A percentile compares a stretch with the other conserved stretches of the same genome.
These are phyloP conservation scores for Epinephelus malabaricus DNA, from an alignment of 2,797 vertebrate species.

Conservation along the genomic window DNA sequence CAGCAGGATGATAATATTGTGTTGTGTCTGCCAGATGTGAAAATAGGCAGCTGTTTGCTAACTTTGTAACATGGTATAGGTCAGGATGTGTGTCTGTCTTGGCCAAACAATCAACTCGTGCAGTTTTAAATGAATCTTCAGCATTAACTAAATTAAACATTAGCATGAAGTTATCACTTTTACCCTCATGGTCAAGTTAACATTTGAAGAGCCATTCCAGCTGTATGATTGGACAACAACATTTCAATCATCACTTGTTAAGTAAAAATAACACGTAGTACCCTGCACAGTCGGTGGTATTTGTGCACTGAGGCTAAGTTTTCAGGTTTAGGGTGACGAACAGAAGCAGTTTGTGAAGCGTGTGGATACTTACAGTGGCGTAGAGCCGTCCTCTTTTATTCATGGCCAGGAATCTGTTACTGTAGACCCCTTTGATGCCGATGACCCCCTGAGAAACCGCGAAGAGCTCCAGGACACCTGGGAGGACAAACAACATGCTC, in stretches of 20 bases:
- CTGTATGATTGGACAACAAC: neutral
- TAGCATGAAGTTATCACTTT: neutral
- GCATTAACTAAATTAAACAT: neutral
- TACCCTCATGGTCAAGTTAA: neutral
- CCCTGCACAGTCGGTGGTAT: neutral
- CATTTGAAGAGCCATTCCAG: neutral
- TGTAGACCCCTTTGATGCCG: conserved; percentile 97
- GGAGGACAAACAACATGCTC: conserved; percentile 48
- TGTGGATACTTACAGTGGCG: conserved; percentile 91
- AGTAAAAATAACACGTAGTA: neutral
- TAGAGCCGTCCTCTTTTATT: conserved; percentile 98
- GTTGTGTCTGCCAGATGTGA: neutral
- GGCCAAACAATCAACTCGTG: neutral
- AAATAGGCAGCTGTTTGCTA: neutral
- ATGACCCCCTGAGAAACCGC: conserved; percentile 98
- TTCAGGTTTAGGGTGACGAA: neutral
- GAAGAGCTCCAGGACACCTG: conserved; percentile 99
- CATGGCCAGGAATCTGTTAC: conserved; percentile 99
- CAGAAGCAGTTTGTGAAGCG: conserved; percentile 3
- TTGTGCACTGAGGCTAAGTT: neutral
- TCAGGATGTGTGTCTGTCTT: neutral
- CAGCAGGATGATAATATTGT: neutral
- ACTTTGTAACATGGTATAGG: neutral
- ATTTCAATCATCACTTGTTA: neutral
- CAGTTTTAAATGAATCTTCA: neutral